phyloP scores from a whole-genome alignment of 2,113 vertebrate species.

The Megatriorchis doriae region DNA sequence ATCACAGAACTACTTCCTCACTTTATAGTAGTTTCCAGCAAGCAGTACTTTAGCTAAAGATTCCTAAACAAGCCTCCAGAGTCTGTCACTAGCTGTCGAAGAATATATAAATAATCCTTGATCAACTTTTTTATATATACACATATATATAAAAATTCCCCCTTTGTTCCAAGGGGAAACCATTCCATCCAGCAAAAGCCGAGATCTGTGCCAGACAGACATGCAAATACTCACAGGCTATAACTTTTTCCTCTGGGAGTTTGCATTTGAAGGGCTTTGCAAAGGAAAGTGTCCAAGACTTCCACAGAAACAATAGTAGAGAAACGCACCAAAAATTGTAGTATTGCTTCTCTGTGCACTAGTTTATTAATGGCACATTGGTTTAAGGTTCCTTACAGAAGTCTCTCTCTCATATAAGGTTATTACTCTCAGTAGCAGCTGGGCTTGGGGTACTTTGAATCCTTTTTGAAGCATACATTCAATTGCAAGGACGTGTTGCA shows the following conservation, averaged over 20 bases:
- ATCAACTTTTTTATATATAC: background rate
- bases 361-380: background rate
- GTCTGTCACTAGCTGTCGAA: background rate
- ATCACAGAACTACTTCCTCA: background rate
- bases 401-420: background rate
- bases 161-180: background rate
- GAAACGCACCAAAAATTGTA: background rate
- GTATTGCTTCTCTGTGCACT: background rate
- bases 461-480: background rate
- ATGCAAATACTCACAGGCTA: background rate
- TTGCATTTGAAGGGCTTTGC: background rate
- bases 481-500: background rate
- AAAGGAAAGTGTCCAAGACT: background rate
- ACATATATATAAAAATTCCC: background rate
- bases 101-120: background rate
- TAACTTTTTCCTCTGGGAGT: background rate
- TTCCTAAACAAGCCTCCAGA: background rate
- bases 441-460: background rate
- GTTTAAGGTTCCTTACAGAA: background rate
- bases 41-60: background rate
- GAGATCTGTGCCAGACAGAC: background rate
- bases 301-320: background rate
- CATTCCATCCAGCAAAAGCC: background rate
- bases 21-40: background rate
- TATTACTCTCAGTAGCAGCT: background rate